These are phyloP conservation scores for Fregata magnificens DNA, from an alignment of 2,113 vertebrate genomes.

Conservation along the genomic window DNA sequence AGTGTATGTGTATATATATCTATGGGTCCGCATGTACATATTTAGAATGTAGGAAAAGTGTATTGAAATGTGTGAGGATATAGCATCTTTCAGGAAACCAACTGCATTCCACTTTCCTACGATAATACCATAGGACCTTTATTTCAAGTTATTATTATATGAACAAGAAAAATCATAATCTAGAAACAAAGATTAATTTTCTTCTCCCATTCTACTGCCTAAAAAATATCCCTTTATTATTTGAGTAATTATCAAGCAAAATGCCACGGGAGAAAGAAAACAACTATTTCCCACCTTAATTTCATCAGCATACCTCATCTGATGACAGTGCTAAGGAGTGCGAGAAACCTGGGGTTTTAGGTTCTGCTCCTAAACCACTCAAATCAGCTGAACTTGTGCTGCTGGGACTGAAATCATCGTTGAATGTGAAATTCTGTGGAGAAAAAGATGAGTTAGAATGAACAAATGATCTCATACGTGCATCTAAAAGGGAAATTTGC, in stretches of 20 bases:
- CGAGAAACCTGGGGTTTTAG: conserved; percentile 79
- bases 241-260: neutral
- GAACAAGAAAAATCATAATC: neutral
- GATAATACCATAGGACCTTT: neutral
- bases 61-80: neutral
- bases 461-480: neutral
- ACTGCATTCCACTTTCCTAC: neutral
- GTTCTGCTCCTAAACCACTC: conserved; percentile 83
- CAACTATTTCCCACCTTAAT: neutral
- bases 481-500: neutral
- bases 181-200: neutral
- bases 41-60: neutral
- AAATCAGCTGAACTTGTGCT: conserved; percentile 92
- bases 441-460: conserved; percentile 17
- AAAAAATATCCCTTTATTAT: neutral
- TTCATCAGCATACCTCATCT: conserved; percentile 84
- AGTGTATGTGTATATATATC: neutral
- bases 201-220: neutral
- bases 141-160: neutral
- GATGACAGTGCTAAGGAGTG: conserved; percentile 84
- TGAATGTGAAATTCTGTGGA: conserved; percentile 82
- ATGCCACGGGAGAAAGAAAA: neutral
- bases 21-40: neutral
- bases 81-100: neutral
- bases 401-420: conserved; percentile 89